Evolutionary conservation across 1,140 invertebrate genomes (phyloP), one percentile per base, ranked within the genome.

Genomic region (Odontomachus brunneus): DNA sequence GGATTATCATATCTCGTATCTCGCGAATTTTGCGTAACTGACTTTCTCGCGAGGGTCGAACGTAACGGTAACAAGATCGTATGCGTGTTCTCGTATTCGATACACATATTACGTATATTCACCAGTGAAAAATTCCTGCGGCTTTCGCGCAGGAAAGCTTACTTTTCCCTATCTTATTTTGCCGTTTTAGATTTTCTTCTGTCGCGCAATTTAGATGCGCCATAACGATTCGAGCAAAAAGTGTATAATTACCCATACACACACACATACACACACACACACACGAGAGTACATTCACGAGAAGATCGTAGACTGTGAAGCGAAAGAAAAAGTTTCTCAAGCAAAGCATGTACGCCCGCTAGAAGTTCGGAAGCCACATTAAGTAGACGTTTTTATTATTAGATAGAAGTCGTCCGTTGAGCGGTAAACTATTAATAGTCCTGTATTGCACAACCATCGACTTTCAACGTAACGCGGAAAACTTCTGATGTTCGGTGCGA

Each of bases 371-470:
- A 67, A 72, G 33, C 17, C 26, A 38, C 44, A 19, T 49, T 74
- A 60, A 53, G 55, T 51, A 49, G 17, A 38, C 12, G 57, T 9
- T 15, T 11, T 62, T 82, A 82, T 82, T 74, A 74, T 82, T 74
- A 82, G 78, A 71, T 5, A 5, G 38, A 44, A 62, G 19, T 62
- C 69, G n/a, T 5, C 65, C 67, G 44, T 49, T 60, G 49, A 22
- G 26, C n/a, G 17, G 17, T 44, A 22, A 11, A 72, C 74, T 67
- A 85, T 59, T 80, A 85, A 84, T 73, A 80, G 14, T 59, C 59
- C 33, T 7, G 1, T n/a, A 60, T 78, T 84, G 44, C 72, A 24
- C 19, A 84, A 72, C 84, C 66, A 26, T 72, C 22, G 59, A 84
- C 66, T 48, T 17, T 48, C 3, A 38, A 66, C 24, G 29, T 69